phyloP scores from a whole-genome alignment of 1,140 invertebrate genomes.

The Atopsyche davidsoni region DNA sequence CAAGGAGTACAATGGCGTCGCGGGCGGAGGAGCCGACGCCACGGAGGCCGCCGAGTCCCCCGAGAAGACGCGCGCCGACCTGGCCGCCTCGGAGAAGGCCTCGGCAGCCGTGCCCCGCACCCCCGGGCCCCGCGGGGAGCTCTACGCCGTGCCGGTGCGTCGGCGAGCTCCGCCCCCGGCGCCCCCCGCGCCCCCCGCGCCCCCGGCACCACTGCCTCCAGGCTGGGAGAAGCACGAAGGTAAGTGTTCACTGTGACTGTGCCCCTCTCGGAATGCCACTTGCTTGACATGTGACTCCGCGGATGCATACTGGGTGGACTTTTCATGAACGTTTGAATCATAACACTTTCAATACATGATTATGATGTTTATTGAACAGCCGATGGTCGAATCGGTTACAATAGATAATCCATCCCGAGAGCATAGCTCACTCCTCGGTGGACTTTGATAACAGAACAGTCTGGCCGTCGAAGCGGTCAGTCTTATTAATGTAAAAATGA shows the following conservation, averaged over 20 bases:
- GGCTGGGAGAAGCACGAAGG: constrained; percentile 95
- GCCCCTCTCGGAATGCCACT: too few relatives aligned
- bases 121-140: constrained; percentile 64
- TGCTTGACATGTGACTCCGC: too few relatives aligned
- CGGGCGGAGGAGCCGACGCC: constrained; percentile 36
- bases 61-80: constrained; percentile 45
- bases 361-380: too few relatives aligned
- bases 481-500: too few relatives aligned
- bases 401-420: too few relatives aligned
- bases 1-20: constrained; percentile 43
- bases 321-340: too few relatives aligned
- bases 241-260: constrained; percentile 36
- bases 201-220: constrained; percentile 53
- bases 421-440: too few relatives aligned
- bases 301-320: too few relatives aligned
- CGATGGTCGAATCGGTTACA: too few relatives aligned
- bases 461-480: too few relatives aligned
- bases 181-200: constrained; percentile 43
- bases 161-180: constrained; percentile 29
- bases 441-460: too few relatives aligned
- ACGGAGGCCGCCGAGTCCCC: constrained; percentile 45
- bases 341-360: too few relatives aligned
- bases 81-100: constrained; percentile 46
- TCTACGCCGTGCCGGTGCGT: constrained; percentile 67
- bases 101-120: constrained; percentile 59